These are phyloP conservation scores for Macrophya alboannulata DNA, from an alignment of 2,888 invertebrate species.

Conservation along the genomic window DNA sequence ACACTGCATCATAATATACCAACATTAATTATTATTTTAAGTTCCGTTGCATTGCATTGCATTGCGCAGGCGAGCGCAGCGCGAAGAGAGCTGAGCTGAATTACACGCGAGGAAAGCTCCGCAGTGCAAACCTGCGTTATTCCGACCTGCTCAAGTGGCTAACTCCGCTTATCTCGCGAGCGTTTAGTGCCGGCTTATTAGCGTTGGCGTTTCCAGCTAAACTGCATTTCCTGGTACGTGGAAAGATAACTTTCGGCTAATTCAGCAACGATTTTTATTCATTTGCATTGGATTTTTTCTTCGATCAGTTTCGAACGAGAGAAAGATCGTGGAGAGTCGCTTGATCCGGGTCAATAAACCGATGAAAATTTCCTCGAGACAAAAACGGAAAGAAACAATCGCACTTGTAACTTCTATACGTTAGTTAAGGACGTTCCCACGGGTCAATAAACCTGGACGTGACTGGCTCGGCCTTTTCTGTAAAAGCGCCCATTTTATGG, in stretches of 20 bases:
- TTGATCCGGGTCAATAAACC: background rate
- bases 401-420: background rate
- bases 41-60: background rate
- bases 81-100: too few species aligned
- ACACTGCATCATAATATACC: background rate
- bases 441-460: slow-evolving; percentile 22
- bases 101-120: background rate
- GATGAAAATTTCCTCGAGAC: background rate
- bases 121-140: background rate
- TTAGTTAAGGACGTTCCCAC: slow-evolving; percentile 25
- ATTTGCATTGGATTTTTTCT: background rate
- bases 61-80: background rate
- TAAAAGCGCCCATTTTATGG: background rate
- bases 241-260: background rate
- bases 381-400: background rate
- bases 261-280: background rate
- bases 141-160: background rate
- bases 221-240: background rate
- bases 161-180: background rate
- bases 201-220: background rate
- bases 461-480: slow-evolving; percentile 18
- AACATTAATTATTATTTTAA: background rate
- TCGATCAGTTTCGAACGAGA: background rate
- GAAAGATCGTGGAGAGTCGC: background rate
- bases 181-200: slow-evolving; percentile 34